These are phyloP conservation scores for Sesamia nonagrioides DNA, from an alignment of 1,140 invertebrate species.

Conservation along the genomic window DNA sequence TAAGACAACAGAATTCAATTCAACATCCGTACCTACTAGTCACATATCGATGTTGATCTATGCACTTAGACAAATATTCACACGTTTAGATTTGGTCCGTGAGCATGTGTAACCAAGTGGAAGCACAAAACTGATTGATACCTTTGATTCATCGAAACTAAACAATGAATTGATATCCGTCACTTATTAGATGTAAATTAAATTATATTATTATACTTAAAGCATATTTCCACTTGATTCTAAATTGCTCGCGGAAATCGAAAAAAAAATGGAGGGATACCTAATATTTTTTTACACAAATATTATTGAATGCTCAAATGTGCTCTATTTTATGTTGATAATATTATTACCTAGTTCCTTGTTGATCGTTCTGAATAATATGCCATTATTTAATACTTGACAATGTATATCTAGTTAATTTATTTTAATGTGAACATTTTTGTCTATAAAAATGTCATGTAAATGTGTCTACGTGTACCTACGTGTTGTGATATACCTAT, in stretches of 20 bases:
- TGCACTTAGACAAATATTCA: constrained; percentile 70
- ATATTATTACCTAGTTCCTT: constrained; percentile 83
- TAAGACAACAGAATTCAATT: constrained; percentile 68
- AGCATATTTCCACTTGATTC: constrained; percentile 45
- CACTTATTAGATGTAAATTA: constrained; percentile 43
- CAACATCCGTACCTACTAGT: constrained; percentile 75
- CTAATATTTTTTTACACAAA: constrained; percentile 81
- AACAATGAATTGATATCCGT: constrained; percentile 49
- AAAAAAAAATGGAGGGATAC: constrained; percentile 65
- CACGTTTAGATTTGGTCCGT: constrained; percentile 19
- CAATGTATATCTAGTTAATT: constrained; percentile 67
- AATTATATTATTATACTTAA: constrained; percentile 10
- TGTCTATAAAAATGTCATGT: constrained; percentile 68
- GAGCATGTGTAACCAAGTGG: constrained; percentile 8
- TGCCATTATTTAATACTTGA: constrained; percentile 75
- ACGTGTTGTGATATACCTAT: constrained; percentile 83
- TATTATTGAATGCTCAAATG: constrained; percentile 85
- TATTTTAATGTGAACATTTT: constrained; percentile 70
- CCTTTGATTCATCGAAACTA: constrained; percentile 39
- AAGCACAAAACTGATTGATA: constrained; percentile 31
- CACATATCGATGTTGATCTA: constrained; percentile 73
- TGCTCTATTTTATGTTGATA: constrained; percentile 85
- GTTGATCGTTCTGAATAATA: constrained; percentile 78
- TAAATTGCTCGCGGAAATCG: constrained; percentile 66
- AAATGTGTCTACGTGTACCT: constrained; percentile 80